These are phyloP conservation scores for Toxotes jaculatrix DNA, from an alignment of 2,113 vertebrate genomes.

Conservation along the genomic window DNA sequence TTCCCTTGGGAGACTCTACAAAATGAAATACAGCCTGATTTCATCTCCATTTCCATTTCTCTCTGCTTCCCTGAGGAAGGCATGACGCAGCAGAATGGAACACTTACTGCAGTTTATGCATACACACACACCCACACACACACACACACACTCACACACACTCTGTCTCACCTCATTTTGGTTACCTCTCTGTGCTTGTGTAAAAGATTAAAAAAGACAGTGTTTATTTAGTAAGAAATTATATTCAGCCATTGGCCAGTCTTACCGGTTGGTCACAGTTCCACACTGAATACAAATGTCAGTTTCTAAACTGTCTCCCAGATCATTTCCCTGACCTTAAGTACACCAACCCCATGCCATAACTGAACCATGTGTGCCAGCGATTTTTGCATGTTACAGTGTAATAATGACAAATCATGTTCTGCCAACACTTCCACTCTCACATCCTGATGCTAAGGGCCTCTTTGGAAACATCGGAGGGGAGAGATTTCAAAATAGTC, in stretches of 20 bases:
- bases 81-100: slow-evolving; percentile 48
- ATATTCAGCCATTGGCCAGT: neutral
- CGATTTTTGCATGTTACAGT: neutral
- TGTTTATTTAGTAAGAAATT: slow-evolving; percentile 23
- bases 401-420: neutral
- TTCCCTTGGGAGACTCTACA: neutral
- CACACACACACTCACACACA: neutral
- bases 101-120: neutral
- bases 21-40: slow-evolving; percentile 39
- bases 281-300: neutral
- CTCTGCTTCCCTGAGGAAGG: slow-evolving; percentile 41
- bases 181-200: slow-evolving; percentile 12
- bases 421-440: neutral
- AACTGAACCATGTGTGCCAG: neutral
- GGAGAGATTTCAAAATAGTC: neutral
- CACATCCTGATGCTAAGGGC: neutral
- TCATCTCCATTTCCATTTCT: slow-evolving; percentile 48
- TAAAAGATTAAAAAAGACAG: slow-evolving; percentile 23
- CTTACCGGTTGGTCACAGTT: slow-evolving; percentile 10
- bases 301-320: neutral
- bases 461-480: neutral
- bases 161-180: neutral
- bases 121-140: neutral
- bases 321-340: slow-evolving; percentile 7
- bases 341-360: neutral